phyloP scores from a whole-genome alignment of 2,888 invertebrate genomes.

The Nomada fabriciana region DNA sequence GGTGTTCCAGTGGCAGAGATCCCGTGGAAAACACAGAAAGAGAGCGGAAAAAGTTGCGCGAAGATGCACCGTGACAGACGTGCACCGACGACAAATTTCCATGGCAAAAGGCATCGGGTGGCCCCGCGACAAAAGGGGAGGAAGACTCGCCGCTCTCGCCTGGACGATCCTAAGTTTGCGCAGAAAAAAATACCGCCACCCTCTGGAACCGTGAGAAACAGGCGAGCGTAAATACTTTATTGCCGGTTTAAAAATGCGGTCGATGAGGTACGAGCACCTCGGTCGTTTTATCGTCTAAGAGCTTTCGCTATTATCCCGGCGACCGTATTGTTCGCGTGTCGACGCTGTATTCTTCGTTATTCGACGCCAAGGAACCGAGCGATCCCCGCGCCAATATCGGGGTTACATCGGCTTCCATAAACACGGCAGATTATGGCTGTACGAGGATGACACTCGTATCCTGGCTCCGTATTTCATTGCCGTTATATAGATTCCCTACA shows the following conservation, averaged over 20 bases:
- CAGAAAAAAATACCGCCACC: slow-evolving; percentile 16
- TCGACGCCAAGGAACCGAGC: slow-evolving; percentile 6
- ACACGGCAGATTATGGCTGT: slow-evolving; percentile 27
- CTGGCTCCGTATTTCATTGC: not conserved
- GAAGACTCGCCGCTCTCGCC: not conserved
- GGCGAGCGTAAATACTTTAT: slow-evolving; percentile 18
- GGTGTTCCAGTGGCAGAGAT: slow-evolving; percentile 1
- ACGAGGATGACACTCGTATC: slow-evolving; percentile 5
- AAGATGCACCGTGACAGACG: slow-evolving; percentile 8
- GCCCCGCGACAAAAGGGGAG: not conserved
- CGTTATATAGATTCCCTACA: not conserved
- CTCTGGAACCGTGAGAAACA: not conserved
- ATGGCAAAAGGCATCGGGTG: not conserved
- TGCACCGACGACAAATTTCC: slow-evolving; percentile 6
- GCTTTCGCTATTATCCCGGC: slow-evolving; percentile 12
- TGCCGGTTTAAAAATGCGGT: slow-evolving; percentile 10
- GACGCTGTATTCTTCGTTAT: not conserved
- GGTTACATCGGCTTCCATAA: slow-evolving; percentile 23
- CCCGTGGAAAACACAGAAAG: not conserved
- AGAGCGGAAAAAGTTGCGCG: not conserved
- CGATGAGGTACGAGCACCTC: slow-evolving; percentile 10
- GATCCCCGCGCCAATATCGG: slow-evolving; percentile 17
- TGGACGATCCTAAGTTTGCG: not conserved
- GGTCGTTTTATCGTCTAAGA: slow-evolving; percentile 1
- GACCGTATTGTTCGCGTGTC: not conserved